Evolutionary conservation across 2,888 invertebrate genomes (phyloP).

Genomic region (Drosophila acutilabella): DNA sequence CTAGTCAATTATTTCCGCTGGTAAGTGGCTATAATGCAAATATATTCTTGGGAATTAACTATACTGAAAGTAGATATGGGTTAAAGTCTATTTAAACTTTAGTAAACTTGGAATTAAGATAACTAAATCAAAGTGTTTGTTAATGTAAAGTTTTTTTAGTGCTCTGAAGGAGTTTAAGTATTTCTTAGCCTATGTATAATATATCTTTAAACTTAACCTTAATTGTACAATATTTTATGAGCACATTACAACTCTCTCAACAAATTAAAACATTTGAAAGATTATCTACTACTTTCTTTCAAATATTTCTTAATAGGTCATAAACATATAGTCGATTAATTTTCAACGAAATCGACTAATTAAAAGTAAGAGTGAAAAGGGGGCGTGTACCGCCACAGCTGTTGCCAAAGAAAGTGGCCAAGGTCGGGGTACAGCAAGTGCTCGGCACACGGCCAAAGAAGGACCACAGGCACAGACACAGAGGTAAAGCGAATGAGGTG

Average conservation of each 20-base stretch:
- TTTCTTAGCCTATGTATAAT: no score
- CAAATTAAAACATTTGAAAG: not conserved
- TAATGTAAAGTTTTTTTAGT: no score
- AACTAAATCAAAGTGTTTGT: no score
- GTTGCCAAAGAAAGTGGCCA: constrained; percentile 59
- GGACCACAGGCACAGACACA: constrained; percentile 51
- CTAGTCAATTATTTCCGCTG: constrained; percentile 34
- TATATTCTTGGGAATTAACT: not conserved
- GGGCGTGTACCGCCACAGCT: constrained; percentile 57
- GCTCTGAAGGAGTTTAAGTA: no score
- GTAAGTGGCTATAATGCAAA: constrained; percentile 22
- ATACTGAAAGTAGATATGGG: no score
- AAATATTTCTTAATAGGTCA: constrained; percentile 32
- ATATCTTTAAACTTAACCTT: no score
- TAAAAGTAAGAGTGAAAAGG: constrained; percentile 58
- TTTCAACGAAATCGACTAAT: constrained; percentile 51
- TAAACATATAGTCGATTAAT: constrained; percentile 40
- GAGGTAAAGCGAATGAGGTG: constrained; percentile 22
- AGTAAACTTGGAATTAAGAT: no score
- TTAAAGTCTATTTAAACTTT: no score
- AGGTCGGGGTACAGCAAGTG: constrained; percentile 52
- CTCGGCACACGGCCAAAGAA: constrained; percentile 51
- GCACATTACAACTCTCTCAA: no score
- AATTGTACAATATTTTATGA: no score
- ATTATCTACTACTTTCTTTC: not conserved